Evolutionary conservation across 2,797 vertebrate genomes (phyloP), one percentile per base, ranked within the genome.

Genomic region (Helicolenus hilgendorfi): DNA sequence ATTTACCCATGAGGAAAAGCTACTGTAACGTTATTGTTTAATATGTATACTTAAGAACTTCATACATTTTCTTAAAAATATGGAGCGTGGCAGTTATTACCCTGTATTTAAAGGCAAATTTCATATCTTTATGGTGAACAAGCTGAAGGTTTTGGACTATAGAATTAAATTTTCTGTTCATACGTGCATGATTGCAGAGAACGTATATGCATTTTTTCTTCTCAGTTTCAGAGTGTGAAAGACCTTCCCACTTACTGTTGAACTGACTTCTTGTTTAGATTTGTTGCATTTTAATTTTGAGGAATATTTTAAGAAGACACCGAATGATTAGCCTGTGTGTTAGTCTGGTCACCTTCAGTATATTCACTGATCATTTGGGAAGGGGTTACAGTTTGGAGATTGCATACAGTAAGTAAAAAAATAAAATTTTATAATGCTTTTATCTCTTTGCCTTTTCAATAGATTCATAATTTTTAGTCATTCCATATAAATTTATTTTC

Each of bases 361-460:
- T 79, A 79, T 76, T 86, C 73, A 58, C 59, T 83, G 45, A 79
- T 91, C 72, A 59, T 77, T 87, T 84, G 75, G 85, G 77, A 84
- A 68, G 55, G 83, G 91, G 84, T 85, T 91, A 59, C 29, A 72
- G 33, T 83, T 90, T 81, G 56, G 11, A 81, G 60, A 86, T 74
- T 83, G 64, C 59, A 82, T 73, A 72, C 65, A 35, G 49, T 5
- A 72, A 86, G 67, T 53, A 76, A 89, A 92, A 18, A 97, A 96
- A 96, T 96, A 95, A 95, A n/a, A n/a, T 92, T 93, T 95, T 96
- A 90, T 95, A 94, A 94, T 76, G 72, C 74, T 89, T 91, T 86
- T 83, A 82, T 72, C 1, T 64, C 7, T 73, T 62, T 83, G 33
- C 18, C 14, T 83, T 87, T 83, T 88, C 20, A 79, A 77, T 85